A percentile compares a stretch with the other conserved stretches of the same genome.
Conservation (phyloP, 2,888 invertebrate genomes). For the Megalurothrips usitatus region DNA sequence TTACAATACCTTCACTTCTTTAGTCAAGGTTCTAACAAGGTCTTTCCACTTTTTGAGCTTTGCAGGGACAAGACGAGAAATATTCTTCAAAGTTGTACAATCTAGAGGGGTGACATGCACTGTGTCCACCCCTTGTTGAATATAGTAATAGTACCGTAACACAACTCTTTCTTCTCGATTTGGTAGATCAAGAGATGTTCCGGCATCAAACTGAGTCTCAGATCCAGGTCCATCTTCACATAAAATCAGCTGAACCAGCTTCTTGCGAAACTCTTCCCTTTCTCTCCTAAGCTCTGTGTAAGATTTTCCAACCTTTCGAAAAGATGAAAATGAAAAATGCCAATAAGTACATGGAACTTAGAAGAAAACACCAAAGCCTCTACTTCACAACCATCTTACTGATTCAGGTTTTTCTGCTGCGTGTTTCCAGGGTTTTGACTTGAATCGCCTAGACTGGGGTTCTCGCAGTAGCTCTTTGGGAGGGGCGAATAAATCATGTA, state of each 20-base stretch:
- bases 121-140: constrained; percentile 85
- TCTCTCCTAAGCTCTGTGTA: constrained; percentile 67
- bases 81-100: constrained; percentile 63
- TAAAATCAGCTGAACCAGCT: constrained; percentile 70
- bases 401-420: background rate
- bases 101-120: constrained; percentile 83
- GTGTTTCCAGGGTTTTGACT: background rate
- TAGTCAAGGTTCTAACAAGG: constrained; percentile 35
- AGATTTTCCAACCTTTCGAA: constrained; percentile 46
- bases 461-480: background rate
- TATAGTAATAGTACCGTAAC: constrained; percentile 82
- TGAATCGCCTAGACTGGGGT: background rate
- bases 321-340: background rate
- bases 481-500: background rate
- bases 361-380: background rate
- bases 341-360: background rate
- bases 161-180: constrained; percentile 63
- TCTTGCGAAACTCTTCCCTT: constrained; percentile 75
- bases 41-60: constrained; percentile 50
- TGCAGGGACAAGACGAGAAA: constrained; percentile 60
- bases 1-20: constrained; percentile 36
- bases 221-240: constrained; percentile 40
- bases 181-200: constrained; percentile 49
- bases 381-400: background rate
- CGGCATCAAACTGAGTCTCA: constrained; percentile 47